Evolutionary conservation across 2,113 vertebrate species (phyloP).

Genomic region (Megaceryle torquata): DNA sequence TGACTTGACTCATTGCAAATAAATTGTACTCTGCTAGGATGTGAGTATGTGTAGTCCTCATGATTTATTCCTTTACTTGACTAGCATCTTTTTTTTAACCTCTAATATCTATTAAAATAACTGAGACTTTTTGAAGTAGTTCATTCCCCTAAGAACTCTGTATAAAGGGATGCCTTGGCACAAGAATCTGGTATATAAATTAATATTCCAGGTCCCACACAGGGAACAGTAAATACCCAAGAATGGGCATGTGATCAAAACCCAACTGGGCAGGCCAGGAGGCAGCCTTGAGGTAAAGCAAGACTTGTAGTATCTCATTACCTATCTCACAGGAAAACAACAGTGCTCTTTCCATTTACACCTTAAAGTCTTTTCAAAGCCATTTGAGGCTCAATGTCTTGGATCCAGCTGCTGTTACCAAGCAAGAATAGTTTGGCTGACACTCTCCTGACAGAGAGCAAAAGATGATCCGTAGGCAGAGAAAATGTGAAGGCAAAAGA

Average conservation of each 20-base stretch:
- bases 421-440: not conserved
- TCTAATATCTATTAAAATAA: conserved; percentile 24
- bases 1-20: conserved; percentile 16
- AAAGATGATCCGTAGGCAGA: not conserved
- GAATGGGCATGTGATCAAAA: not conserved
- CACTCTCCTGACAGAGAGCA: not conserved
- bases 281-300: not conserved
- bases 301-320: not conserved
- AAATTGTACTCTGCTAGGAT: not conserved
- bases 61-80: not conserved
- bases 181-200: not conserved
- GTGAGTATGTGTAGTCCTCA: not conserved
- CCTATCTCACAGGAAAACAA: not conserved
- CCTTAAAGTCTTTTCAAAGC: not conserved
- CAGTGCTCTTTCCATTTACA: not conserved
- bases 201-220: not conserved
- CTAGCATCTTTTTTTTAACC: not conserved
- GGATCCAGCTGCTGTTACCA: not conserved
- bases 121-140: not conserved
- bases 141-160: not conserved
- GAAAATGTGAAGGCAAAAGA: not conserved
- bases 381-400: not conserved
- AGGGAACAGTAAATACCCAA: not conserved
- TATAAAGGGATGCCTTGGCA: not conserved
- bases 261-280: not conserved